Evolutionary conservation across 1,140 invertebrate genomes (phyloP), one percentile per base, ranked within the genome.

Genomic region (Listronotus oregonensis): DNA sequence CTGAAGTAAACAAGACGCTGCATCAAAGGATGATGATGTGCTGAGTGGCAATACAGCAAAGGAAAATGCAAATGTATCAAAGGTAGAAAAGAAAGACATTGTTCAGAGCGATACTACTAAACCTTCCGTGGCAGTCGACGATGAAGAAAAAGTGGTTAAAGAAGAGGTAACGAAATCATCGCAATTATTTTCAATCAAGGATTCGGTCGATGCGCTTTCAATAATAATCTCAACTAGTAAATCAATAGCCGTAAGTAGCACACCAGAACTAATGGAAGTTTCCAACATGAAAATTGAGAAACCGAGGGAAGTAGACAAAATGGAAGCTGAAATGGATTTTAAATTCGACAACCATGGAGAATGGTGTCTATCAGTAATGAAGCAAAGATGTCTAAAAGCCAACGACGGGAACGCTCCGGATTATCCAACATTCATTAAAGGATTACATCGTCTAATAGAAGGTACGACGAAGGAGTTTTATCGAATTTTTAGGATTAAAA

Each of bases 181-280:
- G 12, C 37, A 39, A 39, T 12, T 39, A 39, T 39, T 39, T 12
- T 39, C 37, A 8, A 39, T 39, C 12, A 39, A 15, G 7, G 49
- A 51, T 14, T 32, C 27, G 21, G 49, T 51, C 21, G 49, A 51
- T 9, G 49, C 49, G 9, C 18, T 51, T 6, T 51, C 49, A 21
- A 51, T 51, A 7, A 14, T 51, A 51, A 51, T 51, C 8, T 51
- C 49, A 9, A 15, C 14, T 10, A 10, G 15, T 9, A 12, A 31
- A 18, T 7, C 49, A 7, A 18, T 51, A 27, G 14, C 6, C 8
- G 14, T 21, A 27, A 9, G 27, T 27, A 18, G 12, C 9, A 51
- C 14, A 18, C 21, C 18, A 7, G 49, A 51, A 9, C 27, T 51
- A 32, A 51, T 32, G 6, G 49, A 51, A 31, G 49, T 51, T 7